phyloP scores from a whole-genome alignment of 2,888 invertebrate genomes.

The Tanytarsus gracilentus region DNA sequence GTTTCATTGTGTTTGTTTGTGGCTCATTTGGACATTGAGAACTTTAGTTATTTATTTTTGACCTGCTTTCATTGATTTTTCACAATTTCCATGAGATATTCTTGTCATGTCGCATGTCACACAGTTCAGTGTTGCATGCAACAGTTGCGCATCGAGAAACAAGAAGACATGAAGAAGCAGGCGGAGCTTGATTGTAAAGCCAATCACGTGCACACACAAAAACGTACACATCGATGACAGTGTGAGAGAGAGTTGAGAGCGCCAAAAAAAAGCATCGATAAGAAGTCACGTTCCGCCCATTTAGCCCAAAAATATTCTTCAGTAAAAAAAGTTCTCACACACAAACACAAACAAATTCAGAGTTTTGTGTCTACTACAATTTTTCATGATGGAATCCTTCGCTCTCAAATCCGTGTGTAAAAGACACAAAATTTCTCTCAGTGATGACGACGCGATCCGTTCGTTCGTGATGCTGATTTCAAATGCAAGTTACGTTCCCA shows the following conservation, averaged over 20 bases:
- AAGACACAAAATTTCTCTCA: no score
- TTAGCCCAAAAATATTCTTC: constrained; percentile 6
- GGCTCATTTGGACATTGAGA: neutral
- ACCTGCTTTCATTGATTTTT: no score
- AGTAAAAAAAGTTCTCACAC: neutral
- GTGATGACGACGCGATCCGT: neutral
- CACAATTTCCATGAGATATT: no score
- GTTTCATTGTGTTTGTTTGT: neutral
- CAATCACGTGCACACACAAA: constrained; percentile 31
- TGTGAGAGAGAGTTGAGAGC: constrained; percentile 6
- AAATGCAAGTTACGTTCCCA: constrained; percentile 24
- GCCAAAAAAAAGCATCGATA: constrained; percentile 17
- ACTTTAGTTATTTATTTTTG: neutral
- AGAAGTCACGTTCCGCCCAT: constrained; percentile 29
- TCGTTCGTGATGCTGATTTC: constrained; percentile 27
- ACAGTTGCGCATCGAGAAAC: constrained; percentile 30
- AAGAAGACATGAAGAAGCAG: constrained; percentile 29
- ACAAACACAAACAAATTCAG: neutral
- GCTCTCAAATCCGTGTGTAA: neutral
- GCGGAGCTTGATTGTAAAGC: constrained; percentile 33
- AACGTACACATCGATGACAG: constrained; percentile 28
- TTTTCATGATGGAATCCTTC: constrained; percentile 13
- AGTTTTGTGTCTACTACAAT: neutral
- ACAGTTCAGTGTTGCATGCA: no score
- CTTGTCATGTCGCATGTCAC: no score